Percentiles rank a stretch among this genome's conserved stretches.
Evolutionary conservation across 2,888 invertebrate species (phyloP).

Genomic region (Agrenia bidenticulata): DNA sequence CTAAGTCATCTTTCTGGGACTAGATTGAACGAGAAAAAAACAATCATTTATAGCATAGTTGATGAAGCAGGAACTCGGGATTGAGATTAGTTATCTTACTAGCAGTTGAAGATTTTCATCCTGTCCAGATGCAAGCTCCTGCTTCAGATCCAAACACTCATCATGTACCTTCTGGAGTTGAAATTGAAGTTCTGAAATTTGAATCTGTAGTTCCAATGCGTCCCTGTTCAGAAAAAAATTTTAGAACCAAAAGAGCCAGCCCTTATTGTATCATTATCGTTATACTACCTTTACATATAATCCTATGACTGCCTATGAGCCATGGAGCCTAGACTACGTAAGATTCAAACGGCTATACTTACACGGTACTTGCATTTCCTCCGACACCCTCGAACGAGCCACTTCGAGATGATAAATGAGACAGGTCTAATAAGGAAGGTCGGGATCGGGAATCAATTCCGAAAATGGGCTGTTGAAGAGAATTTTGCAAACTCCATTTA

Average conservation of each 20-base stretch:
- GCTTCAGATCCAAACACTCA: constrained; percentile 29
- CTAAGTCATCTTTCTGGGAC: constrained; percentile 34
- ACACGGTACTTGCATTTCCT: constrained; percentile 21
- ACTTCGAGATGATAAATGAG: constrained; percentile 14
- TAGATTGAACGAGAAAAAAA: not conserved
- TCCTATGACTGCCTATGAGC: no score
- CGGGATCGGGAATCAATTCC: constrained; percentile 11
- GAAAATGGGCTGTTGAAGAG: not conserved
- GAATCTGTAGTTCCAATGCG: constrained; percentile 20
- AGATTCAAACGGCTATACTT: not conserved
- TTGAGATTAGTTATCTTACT: constrained; percentile 16
- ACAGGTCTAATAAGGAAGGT: constrained; percentile 10
- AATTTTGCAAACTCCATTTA: constrained; percentile 9
- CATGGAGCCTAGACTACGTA: no score
- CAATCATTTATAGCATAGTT: not conserved
- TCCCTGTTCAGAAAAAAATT: not conserved
- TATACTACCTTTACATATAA: no score
- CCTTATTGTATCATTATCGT: no score
- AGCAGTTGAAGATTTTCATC: constrained; percentile 36
- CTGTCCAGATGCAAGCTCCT: constrained; percentile 28
- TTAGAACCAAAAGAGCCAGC: no score
- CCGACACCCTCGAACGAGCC: constrained; percentile 22
- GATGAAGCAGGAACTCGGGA: not conserved
- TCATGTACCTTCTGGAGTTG: constrained; percentile 35
- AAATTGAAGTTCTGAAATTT: constrained; percentile 43